Conservation (phyloP, 1,140 invertebrate genomes). For the Drosophila leontia region DNA sequence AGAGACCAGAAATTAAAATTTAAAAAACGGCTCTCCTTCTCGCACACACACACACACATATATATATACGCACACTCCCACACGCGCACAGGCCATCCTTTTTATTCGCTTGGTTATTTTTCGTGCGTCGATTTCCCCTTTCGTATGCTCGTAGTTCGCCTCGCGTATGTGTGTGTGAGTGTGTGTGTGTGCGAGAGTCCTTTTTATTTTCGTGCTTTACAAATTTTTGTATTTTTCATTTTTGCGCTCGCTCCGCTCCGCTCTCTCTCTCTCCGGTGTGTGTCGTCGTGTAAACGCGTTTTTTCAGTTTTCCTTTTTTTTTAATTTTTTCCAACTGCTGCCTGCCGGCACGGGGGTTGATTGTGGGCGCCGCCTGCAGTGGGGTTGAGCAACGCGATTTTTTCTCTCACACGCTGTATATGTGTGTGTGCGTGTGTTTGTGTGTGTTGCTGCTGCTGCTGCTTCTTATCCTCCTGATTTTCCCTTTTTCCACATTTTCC, state of each 20-base stretch:
- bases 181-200: constrained; percentile 29
- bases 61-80: constrained; percentile 18
- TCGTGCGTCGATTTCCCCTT: constrained; percentile 79
- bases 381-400: constrained; percentile 65
- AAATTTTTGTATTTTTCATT: constrained; percentile 57
- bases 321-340: constrained; percentile 48
- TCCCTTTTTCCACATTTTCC: constrained; percentile 22
- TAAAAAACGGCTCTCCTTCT: constrained; percentile 29
- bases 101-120: constrained; percentile 82
- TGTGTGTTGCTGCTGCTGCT: constrained; percentile 3
- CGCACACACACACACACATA: constrained; percentile 15
- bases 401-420: constrained; percentile 53
- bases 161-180: constrained; percentile 26
- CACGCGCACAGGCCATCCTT: constrained; percentile 33
- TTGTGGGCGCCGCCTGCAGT: constrained; percentile 67
- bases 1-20: constrained; percentile 64
- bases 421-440: constrained; percentile 8
- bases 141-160: constrained; percentile 33
- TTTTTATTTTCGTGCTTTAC: constrained; percentile 55
- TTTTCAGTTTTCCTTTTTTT: background rate
- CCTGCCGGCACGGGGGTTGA: constrained; percentile 66
- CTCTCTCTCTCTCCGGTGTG: constrained; percentile 35
- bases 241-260: constrained; percentile 47
- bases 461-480: constrained; percentile 17
- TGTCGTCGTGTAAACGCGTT: constrained; percentile 49